Evolutionary conservation across 2,797 vertebrate genomes (phyloP).

Genomic region (Acanthurus lineatus): DNA sequence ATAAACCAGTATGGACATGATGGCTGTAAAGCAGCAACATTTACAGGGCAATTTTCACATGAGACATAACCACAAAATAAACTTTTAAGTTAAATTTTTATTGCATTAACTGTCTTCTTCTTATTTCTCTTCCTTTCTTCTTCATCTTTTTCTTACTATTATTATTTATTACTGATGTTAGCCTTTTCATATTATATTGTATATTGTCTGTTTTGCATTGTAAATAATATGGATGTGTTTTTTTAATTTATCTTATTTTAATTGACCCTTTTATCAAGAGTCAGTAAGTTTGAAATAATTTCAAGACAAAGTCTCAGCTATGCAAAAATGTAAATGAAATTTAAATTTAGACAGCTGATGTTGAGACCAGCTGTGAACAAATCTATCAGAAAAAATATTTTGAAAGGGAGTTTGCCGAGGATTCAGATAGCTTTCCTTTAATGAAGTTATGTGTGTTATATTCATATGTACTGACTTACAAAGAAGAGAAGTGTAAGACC

Average conservation of each 20-base stretch:
- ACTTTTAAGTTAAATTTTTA: neutral
- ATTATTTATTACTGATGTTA: neutral
- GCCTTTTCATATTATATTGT: no score
- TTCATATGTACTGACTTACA: constrained; percentile 28
- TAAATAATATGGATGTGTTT: neutral
- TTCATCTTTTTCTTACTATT: neutral
- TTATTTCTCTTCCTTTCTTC: no score
- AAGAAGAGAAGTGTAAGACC: constrained; percentile 23
- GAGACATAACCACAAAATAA: neutral
- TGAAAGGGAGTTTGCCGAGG: constrained; percentile 36
- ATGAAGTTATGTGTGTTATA: constrained; percentile 37
- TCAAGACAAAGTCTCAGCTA: neutral
- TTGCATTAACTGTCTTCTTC: no score
- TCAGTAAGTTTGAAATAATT: neutral
- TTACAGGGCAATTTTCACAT: no score
- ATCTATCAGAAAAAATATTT: constrained; percentile 38
- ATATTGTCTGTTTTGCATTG: neutral
- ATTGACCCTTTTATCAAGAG: neutral
- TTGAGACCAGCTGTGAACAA: constrained; percentile 50
- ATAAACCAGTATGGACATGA: constrained; percentile 58
- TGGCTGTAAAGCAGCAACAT: constrained; percentile 42
- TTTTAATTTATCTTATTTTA: neutral
- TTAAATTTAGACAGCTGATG: constrained; percentile 28
- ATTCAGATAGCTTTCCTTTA: constrained; percentile 40
- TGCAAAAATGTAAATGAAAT: constrained; percentile 21